phyloP scores from a whole-genome alignment of 2,888 invertebrate species.

The Tenthredo livida region DNA sequence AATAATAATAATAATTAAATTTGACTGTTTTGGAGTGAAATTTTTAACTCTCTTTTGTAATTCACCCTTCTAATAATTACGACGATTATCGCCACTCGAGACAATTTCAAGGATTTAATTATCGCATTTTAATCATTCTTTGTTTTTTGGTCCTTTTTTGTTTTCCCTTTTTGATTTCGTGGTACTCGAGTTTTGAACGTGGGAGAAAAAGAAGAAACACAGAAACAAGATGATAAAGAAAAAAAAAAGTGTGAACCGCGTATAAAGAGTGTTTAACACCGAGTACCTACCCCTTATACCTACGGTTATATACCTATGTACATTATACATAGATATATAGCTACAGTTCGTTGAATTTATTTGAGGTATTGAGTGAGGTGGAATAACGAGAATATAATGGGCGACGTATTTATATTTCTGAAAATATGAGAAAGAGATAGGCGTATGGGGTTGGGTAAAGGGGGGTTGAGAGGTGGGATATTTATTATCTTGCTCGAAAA shows the following conservation, averaged over 20 bases:
- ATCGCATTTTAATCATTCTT: too few relatives aligned
- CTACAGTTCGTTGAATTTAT: background rate
- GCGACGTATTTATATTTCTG: background rate
- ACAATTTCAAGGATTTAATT: too few relatives aligned
- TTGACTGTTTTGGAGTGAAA: too few relatives aligned
- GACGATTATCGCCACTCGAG: too few relatives aligned
- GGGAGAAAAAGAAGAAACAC: background rate
- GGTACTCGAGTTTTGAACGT: background rate
- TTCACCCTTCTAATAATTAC: too few relatives aligned
- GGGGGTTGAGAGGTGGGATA: background rate
- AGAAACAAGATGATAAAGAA: background rate
- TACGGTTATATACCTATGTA: background rate
- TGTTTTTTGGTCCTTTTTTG: too few relatives aligned
- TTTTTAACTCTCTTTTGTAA: too few relatives aligned
- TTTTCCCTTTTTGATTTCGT: background rate
- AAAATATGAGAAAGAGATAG: background rate
- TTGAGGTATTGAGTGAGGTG: background rate
- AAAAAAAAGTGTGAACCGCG: background rate
- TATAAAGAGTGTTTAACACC: background rate
- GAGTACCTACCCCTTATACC: background rate
- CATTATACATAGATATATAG: background rate
- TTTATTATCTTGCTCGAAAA: background rate
- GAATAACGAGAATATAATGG: constrained; percentile 14
- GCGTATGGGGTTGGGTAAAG: background rate
- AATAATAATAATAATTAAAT: too few relatives aligned